phyloP scores from a whole-genome alignment of 2,113 vertebrate species.

The Thamnaconus septentrionalis region DNA sequence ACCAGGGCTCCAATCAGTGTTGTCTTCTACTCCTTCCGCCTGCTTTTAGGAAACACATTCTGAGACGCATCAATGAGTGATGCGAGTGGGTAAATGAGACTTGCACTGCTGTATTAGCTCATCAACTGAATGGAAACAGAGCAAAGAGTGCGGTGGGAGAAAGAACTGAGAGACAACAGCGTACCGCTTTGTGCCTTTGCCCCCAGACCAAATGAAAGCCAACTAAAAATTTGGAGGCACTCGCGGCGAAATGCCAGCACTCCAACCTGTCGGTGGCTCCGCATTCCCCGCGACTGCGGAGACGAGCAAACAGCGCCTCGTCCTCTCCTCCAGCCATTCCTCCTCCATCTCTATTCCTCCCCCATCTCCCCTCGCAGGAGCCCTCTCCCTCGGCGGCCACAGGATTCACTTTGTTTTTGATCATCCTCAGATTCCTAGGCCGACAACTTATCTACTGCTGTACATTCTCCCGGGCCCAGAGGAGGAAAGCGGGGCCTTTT shows the following conservation, averaged over 20 bases:
- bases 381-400: slow-evolving; percentile 58
- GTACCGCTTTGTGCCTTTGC: no score
- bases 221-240: no score
- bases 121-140: no score
- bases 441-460: slow-evolving; percentile 71
- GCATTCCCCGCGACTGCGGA: slow-evolving; percentile 16
- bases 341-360: neutral
- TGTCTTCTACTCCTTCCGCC: no score
- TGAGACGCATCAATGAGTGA: no score
- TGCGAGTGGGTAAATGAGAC: no score
- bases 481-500: slow-evolving; percentile 59
- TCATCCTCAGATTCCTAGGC: slow-evolving; percentile 64
- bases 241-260: neutral
- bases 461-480: slow-evolving; percentile 63
- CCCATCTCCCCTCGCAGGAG: slow-evolving; percentile 33
- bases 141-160: no score
- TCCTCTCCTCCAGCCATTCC: slow-evolving; percentile 14
- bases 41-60: no score
- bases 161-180: no score
- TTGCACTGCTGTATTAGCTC: no score
- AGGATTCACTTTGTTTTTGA: slow-evolving; percentile 73
- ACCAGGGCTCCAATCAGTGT: no score
- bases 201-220: no score
- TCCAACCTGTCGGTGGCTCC: slow-evolving; percentile 28
- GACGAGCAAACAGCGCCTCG: slow-evolving; percentile 51